Conservation (phyloP, 2,888 invertebrate species). For the Strigamia transsilvanica region DNA sequence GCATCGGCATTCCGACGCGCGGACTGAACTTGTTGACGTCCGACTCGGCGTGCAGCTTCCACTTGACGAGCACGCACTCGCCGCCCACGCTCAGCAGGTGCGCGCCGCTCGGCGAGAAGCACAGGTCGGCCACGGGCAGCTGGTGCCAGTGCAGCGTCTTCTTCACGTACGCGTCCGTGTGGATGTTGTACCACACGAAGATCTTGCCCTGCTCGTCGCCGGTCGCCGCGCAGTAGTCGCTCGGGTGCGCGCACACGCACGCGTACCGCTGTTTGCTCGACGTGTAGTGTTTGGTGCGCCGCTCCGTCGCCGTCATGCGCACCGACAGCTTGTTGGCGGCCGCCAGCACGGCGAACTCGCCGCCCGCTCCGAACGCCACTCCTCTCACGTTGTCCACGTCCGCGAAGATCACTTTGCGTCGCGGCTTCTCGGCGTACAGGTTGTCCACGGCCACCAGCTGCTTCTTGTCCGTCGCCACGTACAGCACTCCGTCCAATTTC, state of each 20-base stretch:
- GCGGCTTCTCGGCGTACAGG: not conserved
- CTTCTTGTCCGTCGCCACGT: not conserved
- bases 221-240: not conserved
- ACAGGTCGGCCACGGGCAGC: conserved; percentile 11
- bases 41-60: conserved; percentile 69
- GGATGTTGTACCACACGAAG: not conserved
- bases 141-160: conserved; percentile 25
- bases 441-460: not conserved
- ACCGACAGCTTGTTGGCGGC: not conserved
- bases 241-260: not conserved
- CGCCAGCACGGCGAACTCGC: not conserved
- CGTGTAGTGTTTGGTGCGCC: not conserved
- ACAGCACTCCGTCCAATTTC: not conserved
- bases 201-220: not conserved
- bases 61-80: conserved; percentile 80
- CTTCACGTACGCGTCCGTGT: not conserved
- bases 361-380: not conserved
- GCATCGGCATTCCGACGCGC: conserved; percentile 74
- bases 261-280: not conserved
- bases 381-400: not conserved
- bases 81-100: conserved; percentile 73
- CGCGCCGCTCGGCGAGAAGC: not conserved
- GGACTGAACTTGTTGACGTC: conserved; percentile 72
- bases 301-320: not conserved
- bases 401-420: not conserved